Evolutionary conservation across 2,888 invertebrate species (phyloP).

Genomic region (Macaria notata): DNA sequence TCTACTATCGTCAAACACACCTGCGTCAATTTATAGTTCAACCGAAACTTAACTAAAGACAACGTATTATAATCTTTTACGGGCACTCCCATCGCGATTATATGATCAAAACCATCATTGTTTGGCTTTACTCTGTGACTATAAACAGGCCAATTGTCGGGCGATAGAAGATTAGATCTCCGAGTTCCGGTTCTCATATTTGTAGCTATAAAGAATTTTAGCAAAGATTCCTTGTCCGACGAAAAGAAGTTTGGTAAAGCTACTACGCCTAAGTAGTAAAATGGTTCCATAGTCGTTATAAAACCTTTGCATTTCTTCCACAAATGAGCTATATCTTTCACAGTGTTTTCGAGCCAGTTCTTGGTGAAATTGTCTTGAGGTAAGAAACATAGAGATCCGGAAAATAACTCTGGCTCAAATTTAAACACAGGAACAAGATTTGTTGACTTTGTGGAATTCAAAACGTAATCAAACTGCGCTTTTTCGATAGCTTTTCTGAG

Average conservation of each 20-base stretch:
- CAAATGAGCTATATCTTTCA: background rate
- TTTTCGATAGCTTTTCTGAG: no score
- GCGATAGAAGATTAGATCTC: no score
- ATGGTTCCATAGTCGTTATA: background rate
- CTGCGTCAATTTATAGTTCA: constrained; percentile 1
- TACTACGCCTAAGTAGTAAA: background rate
- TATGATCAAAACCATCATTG: background rate
- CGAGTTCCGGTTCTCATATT: no score
- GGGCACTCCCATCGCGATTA: background rate
- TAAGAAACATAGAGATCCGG: background rate
- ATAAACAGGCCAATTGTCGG: background rate
- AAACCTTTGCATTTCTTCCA: constrained; percentile 2
- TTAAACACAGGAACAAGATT: background rate
- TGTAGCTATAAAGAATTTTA: no score
- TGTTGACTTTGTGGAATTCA: no score
- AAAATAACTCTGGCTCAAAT: background rate
- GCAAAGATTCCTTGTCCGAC: no score
- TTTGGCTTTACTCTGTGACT: constrained; percentile 1
- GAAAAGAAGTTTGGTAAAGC: background rate
- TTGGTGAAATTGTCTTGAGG: background rate
- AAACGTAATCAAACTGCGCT: no score
- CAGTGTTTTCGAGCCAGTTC: background rate
- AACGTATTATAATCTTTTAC: background rate
- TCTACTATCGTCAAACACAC: background rate
- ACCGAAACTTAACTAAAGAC: background rate